These are phyloP conservation scores for Bhutanitis thaidina DNA, from an alignment of 2,888 invertebrate species.

Conservation along the genomic window DNA sequence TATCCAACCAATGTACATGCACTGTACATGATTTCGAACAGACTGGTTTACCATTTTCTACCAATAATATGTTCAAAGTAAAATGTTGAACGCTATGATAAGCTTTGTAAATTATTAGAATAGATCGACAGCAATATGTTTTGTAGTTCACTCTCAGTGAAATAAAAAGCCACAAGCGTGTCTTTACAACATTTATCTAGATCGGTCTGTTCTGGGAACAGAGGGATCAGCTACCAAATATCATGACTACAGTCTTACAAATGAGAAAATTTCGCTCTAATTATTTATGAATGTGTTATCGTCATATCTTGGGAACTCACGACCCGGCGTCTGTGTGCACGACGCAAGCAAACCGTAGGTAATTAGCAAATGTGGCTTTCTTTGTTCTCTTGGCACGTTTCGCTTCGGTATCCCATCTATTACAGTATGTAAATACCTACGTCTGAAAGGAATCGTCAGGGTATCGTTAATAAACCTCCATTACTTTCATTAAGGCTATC, in stretches of 20 bases:
- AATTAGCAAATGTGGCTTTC: slow-evolving; percentile 80
- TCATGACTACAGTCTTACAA: slow-evolving; percentile 79
- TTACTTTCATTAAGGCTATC: slow-evolving; percentile 79
- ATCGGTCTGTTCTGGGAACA: slow-evolving; percentile 71
- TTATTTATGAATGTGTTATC: slow-evolving; percentile 81
- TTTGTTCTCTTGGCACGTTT: slow-evolving; percentile 78
- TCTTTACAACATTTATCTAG: slow-evolving; percentile 67
- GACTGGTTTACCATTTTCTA: too few species aligned
- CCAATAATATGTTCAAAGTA: too few species aligned
- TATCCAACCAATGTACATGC: too few species aligned
- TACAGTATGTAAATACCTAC: slow-evolving; percentile 52
- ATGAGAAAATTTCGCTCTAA: slow-evolving; percentile 81
- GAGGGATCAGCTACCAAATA: slow-evolving; percentile 73
- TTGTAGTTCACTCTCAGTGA: slow-evolving; percentile 39
- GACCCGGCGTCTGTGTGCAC: slow-evolving; percentile 75
- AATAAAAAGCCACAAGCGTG: slow-evolving; percentile 67
- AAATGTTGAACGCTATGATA: neutral
- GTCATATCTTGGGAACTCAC: slow-evolving; percentile 76
- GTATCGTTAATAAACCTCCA: slow-evolving; percentile 75
- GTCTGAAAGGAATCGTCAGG: slow-evolving; percentile 59
- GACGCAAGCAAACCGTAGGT: slow-evolving; percentile 74
- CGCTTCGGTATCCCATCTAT: slow-evolving; percentile 64
- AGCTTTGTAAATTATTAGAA: slow-evolving; percentile 12
- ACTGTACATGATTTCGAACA: too few species aligned
- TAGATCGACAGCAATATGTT: slow-evolving; percentile 29